Percentiles rank a stretch among this genome's conserved stretches.
phyloP scores from a whole-genome alignment of 2,797 vertebrate genomes.

The Esox lucius region DNA sequence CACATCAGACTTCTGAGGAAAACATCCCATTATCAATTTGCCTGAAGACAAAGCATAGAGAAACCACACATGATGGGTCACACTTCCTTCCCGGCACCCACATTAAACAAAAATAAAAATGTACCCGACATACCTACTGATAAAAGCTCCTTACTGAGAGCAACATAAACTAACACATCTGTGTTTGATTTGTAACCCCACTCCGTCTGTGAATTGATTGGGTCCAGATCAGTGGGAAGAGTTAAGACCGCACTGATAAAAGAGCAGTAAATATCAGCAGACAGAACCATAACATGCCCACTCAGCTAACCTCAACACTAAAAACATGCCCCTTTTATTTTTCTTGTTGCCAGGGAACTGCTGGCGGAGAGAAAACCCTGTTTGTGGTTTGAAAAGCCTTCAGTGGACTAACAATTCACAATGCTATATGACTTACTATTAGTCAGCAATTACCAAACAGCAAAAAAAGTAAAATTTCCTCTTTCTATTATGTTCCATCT shows the following conservation, averaged over 20 bases:
- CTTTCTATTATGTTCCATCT: conserved; percentile 1
- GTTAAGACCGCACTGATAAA: conserved; percentile 50
- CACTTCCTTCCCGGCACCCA: background rate
- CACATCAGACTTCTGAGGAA: background rate
- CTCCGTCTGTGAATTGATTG: conserved; percentile 15
- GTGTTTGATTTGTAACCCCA: conserved; percentile 23
- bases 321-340: background rate
- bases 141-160: conserved; percentile 7
- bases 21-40: background rate
- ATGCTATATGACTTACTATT: background rate
- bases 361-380: background rate
- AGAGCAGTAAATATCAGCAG: conserved; percentile 58
- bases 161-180: conserved; percentile 31
- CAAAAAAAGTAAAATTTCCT: background rate
- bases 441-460: background rate
- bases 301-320: conserved; percentile 45
- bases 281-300: conserved; percentile 58
- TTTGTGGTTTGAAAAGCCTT: background rate
- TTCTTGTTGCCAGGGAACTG: conserved; percentile 12
- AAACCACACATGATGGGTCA: background rate
- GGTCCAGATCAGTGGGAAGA: conserved; percentile 31
- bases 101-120: background rate
- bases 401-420: background rate
- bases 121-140: background rate
- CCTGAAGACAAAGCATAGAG: too few species aligned